Percentiles rank a stretch among this genome's conserved stretches.
phyloP scores from a whole-genome alignment of 2,888 invertebrate genomes.

The Drosophila nr. perissopoda region DNA sequence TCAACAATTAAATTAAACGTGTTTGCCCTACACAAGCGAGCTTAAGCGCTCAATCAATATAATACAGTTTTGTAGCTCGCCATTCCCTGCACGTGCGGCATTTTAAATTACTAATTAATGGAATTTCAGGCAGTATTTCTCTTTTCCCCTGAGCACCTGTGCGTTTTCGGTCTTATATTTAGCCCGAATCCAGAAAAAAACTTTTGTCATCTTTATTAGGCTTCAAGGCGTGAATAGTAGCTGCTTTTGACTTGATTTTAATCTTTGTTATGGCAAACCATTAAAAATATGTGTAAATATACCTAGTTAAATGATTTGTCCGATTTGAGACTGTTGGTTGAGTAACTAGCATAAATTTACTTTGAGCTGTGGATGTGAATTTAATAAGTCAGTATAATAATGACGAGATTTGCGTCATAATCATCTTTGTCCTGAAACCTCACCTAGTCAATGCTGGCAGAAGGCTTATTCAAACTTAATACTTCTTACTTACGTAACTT shows the following conservation, averaged over 20 bases:
- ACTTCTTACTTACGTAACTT: neutral
- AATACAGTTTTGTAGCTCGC: conserved; percentile 38
- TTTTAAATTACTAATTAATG: conserved; percentile 79
- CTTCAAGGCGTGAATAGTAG: neutral
- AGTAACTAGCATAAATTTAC: neutral
- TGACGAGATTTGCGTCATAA: neutral
- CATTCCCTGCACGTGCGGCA: conserved; percentile 70
- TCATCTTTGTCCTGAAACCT: neutral
- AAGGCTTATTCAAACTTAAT: neutral
- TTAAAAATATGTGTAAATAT: neutral
- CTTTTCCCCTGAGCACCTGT: conserved; percentile 16
- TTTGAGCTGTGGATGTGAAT: neutral
- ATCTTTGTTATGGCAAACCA: neutral
- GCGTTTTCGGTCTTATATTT: conserved; percentile 48
- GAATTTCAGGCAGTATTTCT: conserved; percentile 52
- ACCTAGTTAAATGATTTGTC: neutral
- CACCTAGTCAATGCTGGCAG: neutral
- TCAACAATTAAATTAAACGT: conserved; percentile 80
- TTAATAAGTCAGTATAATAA: neutral
- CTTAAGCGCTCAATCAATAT: conserved; percentile 75
- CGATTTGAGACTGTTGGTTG: neutral
- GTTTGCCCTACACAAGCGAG: conserved; percentile 71
- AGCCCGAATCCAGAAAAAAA: conserved; percentile 11
- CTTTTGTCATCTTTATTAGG: conserved; percentile 10
- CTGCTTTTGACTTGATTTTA: neutral